phyloP scores from a whole-genome alignment of 2,797 vertebrate species.

The Aldrovandia affinis region DNA sequence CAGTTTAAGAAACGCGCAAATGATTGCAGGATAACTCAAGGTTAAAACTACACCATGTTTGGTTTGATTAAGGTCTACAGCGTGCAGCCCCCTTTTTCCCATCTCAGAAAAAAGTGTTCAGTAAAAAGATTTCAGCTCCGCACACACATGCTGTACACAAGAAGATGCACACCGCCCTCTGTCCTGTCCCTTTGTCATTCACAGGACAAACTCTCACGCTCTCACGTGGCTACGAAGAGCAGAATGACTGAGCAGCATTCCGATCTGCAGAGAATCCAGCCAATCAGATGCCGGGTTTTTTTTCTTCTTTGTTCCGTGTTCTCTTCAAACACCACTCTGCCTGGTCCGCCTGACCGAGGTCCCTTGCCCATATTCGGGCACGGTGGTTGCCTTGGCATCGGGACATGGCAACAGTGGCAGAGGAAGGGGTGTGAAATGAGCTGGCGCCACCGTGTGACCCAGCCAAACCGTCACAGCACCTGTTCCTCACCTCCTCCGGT shows the following conservation, averaged over 20 bases:
- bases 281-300: background rate
- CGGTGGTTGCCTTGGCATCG: background rate
- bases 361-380: slow-evolving; percentile 8
- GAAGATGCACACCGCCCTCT: background rate
- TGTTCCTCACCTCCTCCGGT: background rate
- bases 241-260: background rate
- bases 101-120: background rate
- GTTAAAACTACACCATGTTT: background rate
- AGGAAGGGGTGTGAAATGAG: background rate
- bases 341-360: background rate
- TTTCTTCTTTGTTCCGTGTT: background rate
- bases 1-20: background rate
- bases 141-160: background rate
- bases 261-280: background rate
- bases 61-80: background rate
- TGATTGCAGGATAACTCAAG: background rate
- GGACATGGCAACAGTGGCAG: background rate
- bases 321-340: background rate
- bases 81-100: too few species aligned
- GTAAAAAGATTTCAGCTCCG: background rate
- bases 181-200: background rate
- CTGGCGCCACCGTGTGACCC: background rate
- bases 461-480: background rate
- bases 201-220: background rate
- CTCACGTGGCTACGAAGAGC: background rate